Conservation (phyloP, 2,888 invertebrate genomes). For the Chrysopilus asiliformis region DNA sequence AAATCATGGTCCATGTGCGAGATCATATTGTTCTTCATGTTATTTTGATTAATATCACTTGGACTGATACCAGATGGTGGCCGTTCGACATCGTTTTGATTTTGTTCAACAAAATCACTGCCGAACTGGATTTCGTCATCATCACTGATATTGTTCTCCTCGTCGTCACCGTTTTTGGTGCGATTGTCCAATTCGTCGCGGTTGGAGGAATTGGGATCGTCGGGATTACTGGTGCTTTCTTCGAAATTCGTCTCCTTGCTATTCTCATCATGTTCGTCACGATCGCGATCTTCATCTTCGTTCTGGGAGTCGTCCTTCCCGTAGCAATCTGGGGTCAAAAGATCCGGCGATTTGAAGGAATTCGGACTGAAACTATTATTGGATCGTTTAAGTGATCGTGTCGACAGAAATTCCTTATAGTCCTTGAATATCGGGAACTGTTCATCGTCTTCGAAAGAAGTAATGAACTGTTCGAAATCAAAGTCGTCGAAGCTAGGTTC, state of each 20-base stretch:
- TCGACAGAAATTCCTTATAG: constrained; percentile 32
- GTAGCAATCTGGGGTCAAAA: neutral
- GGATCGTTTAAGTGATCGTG: constrained; percentile 9
- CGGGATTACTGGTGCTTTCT: neutral
- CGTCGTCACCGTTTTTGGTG: neutral
- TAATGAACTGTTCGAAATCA: constrained; percentile 52
- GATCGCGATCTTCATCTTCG: constrained; percentile 2
- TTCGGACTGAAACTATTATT: constrained; percentile 9
- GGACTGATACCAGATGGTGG: neutral
- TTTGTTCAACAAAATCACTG: neutral
- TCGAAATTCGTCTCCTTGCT: neutral
- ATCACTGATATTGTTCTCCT: neutral
- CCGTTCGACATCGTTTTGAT: neutral
- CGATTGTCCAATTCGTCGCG: neutral
- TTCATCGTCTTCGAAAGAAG: constrained; percentile 43
- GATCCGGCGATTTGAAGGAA: constrained; percentile 8
- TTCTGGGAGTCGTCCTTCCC: constrained; percentile 6
- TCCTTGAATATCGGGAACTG: constrained; percentile 38
- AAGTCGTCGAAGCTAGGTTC: constrained; percentile 45
- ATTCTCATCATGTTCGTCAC: neutral
- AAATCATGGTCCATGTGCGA: constrained; percentile 6
- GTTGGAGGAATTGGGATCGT: neutral
- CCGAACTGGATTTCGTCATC: neutral
- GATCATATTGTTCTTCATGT: neutral
- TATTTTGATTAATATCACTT: constrained; percentile 6